These are phyloP conservation scores for Vombatus ursinus DNA, from an alignment of 2,113 vertebrate genomes.

Conservation along the genomic window DNA sequence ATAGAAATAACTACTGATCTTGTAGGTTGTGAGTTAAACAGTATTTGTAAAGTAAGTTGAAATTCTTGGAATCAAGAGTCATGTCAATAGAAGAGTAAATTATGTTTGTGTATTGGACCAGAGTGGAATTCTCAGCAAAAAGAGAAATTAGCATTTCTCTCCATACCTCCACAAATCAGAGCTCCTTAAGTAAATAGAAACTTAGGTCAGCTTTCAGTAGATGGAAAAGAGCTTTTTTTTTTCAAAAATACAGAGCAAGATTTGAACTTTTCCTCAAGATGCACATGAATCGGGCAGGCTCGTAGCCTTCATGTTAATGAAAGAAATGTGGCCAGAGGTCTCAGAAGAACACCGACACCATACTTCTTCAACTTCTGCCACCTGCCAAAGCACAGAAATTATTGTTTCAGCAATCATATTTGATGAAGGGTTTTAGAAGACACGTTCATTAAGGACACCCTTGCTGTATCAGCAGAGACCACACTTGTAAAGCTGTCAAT, in stretches of 20 bases:
- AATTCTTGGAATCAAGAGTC: constrained; percentile 44
- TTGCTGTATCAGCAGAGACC: constrained; percentile 54
- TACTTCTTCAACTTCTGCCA: constrained; percentile 5
- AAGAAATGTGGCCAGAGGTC: constrained; percentile 46
- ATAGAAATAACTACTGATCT: constrained; percentile 9
- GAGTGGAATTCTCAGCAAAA: constrained; percentile 12
- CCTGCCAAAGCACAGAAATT: constrained; percentile 17
- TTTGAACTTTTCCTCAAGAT: constrained; percentile 37
- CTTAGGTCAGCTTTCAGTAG: constrained; percentile 34
- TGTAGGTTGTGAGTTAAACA: neutral
- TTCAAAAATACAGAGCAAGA: constrained; percentile 49
- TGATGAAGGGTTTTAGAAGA: constrained; percentile 53
- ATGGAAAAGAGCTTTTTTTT: constrained; percentile 7
- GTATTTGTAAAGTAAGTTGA: constrained; percentile 45
- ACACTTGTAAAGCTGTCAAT: constrained; percentile 68
- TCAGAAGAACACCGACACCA: constrained; percentile 12
- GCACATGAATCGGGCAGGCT: constrained; percentile 27
- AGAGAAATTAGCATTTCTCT: neutral
- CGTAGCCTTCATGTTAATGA: constrained; percentile 40
- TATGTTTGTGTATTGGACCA: constrained; percentile 13
- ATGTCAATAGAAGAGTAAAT: constrained; percentile 19
- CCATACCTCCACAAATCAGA: neutral
- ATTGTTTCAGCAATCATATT: constrained; percentile 56
- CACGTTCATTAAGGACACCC: neutral
- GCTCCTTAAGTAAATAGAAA: constrained; percentile 42